These are phyloP conservation scores for Smittia sp. DNA, from an alignment of 2,888 invertebrate genomes.

Conservation along the genomic window DNA sequence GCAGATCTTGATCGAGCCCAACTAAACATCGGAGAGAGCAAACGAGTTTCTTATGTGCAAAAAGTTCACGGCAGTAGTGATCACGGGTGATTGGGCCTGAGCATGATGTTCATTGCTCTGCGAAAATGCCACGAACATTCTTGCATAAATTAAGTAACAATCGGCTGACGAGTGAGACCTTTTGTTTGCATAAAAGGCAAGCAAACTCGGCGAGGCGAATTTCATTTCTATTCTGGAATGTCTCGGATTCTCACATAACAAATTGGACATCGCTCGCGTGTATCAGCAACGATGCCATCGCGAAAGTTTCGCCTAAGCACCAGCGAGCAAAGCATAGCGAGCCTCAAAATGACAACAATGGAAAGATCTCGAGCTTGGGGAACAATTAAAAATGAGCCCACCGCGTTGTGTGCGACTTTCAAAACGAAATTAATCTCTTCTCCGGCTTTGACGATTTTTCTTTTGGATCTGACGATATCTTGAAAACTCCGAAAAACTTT, in stretches of 20 bases:
- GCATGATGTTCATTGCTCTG: no score
- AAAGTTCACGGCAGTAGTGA: not conserved
- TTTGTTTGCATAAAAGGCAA: conserved; percentile 7
- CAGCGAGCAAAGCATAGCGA: no score
- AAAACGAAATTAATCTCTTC: conserved; percentile 12
- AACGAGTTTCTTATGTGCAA: no score
- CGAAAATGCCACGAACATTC: not conserved
- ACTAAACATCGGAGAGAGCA: no score
- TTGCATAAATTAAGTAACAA: conserved; percentile 15
- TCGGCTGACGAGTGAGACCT: conserved; percentile 5
- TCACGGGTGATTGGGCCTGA: no score
- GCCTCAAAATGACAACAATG: not conserved
- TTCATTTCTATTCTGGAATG: not conserved
- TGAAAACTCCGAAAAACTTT: no score
- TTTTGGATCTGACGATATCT: not conserved
- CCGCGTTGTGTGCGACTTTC: conserved; percentile 9
- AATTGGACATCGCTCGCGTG: not conserved
- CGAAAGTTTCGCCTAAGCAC: not conserved
- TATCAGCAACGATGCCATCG: not conserved
- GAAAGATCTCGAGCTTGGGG: not conserved
- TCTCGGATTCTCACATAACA: not conserved
- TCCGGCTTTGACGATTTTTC: not conserved
- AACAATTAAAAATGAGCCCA: conserved; percentile 18
- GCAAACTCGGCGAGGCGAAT: not conserved
- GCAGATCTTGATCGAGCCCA: not conserved